Percentiles rank a stretch among this genome's conserved stretches.
Conservation (phyloP, 2,113 vertebrate species). For the Anhinga anhinga region DNA sequence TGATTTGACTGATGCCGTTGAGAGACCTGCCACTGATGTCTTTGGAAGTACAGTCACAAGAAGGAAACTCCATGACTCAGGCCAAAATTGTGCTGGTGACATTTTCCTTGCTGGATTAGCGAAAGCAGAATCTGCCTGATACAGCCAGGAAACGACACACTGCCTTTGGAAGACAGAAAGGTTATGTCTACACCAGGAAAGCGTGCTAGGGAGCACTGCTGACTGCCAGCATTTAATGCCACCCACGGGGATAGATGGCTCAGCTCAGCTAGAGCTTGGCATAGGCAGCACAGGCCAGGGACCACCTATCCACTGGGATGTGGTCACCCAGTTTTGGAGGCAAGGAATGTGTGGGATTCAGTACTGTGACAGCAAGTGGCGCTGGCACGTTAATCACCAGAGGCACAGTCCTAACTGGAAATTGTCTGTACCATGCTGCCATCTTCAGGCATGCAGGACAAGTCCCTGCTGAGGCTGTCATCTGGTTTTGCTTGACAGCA, state of each 20-base stretch:
- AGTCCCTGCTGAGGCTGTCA: not conserved
- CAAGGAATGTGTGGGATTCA: not conserved
- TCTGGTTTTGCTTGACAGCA: not conserved
- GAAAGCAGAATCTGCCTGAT: not conserved
- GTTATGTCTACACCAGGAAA: not conserved
- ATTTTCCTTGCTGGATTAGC: not conserved
- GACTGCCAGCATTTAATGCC: not conserved
- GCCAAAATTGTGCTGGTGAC: not conserved
- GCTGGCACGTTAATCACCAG: not conserved
- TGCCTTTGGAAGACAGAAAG: not conserved
- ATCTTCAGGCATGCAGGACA: not conserved
- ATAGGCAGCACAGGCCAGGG: not conserved
- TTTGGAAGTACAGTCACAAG: not conserved
- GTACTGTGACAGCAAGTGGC: not conserved
- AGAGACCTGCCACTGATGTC: not conserved
- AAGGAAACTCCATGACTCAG: not conserved
- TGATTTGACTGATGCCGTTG: not conserved
- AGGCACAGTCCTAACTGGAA: not conserved
- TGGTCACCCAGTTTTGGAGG: not conserved
- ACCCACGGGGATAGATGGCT: not conserved
- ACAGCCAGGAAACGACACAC: not conserved
- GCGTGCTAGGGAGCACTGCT: not conserved
- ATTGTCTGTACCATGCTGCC: not conserved
- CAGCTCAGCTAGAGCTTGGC: not conserved
- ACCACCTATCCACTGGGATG: not conserved